Evolutionary conservation across 1,140 invertebrate species (phyloP), one percentile per base, ranked within the genome.

Genomic region (Caenorhabditis elegans): DNA sequence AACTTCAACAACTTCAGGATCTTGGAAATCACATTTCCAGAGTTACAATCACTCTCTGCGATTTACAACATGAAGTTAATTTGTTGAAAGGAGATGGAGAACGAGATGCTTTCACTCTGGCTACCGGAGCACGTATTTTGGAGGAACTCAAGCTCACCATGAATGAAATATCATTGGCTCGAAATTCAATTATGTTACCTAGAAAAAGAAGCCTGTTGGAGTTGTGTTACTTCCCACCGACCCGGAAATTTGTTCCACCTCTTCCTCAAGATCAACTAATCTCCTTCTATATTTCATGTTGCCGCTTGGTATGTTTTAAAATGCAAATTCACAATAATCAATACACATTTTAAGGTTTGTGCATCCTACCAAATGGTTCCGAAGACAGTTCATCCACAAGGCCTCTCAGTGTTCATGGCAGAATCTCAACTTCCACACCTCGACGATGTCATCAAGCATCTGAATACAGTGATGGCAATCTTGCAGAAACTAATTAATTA

Each of bases 231-330:
- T 91, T 90, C 26, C 89, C 80, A n/a, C 86, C 83, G 77, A 90
- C 89, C 39, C 91, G 89, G 3, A 88, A 88, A 8, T 90, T 89
- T 78, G 90, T 85, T 24, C 89, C 87, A 65, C 90, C 91, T 19
- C 88, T 90, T 31, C 85, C 89, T 79, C 90, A 90, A 31, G 85
- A 87, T 82, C 81, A 84, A 39, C 83, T 87, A 19, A 77, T 88
- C 31, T 83, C 84, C 17, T 84, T 82, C 76, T 86, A 88, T 76
- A 46, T 87, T 31, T 82, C 86, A 43, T 82, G 86, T 43, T 76
- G 86, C 51, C 86, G 85, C 77, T 47, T 87, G 36, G 82, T 87
- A 39, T 53, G 78, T 55, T 26, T 1, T 55, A 6, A 55, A 55
- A 26, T 8, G 39, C 6, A 43, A 43, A 8, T 8, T 43, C 15